These are phyloP conservation scores for Acleris laterana DNA, from an alignment of 2,888 invertebrate species.

Conservation along the genomic window DNA sequence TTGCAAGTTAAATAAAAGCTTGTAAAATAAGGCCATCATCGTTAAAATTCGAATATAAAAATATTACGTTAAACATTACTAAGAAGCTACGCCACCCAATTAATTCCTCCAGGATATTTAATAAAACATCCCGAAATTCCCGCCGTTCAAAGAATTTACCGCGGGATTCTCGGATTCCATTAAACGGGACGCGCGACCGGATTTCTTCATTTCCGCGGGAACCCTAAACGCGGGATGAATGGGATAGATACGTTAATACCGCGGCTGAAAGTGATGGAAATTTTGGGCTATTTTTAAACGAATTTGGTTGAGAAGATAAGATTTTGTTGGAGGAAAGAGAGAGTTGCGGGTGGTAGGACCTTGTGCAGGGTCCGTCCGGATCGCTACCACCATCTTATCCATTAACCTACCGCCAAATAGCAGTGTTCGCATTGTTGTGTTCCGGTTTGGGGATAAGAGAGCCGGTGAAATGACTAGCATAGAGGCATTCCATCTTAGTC, in stretches of 20 bases:
- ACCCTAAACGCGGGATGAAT: constrained; percentile 31
- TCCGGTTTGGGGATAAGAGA: too few relatives aligned
- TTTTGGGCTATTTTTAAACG: background rate
- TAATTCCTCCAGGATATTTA: constrained; percentile 31
- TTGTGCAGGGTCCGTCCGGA: too few relatives aligned
- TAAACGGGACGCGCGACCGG: constrained; percentile 43
- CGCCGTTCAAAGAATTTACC: constrained; percentile 33
- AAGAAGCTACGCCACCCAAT: constrained; percentile 19
- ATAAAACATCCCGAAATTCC: constrained; percentile 24
- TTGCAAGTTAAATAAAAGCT: too few relatives aligned
- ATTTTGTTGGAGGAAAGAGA: too few relatives aligned
- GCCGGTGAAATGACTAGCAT: too few relatives aligned
- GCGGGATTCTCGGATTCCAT: constrained; percentile 42
- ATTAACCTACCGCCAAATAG: too few relatives aligned
- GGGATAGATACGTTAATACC: constrained; percentile 23
- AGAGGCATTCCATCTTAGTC: too few relatives aligned
- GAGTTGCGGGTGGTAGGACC: too few relatives aligned
- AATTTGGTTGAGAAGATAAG: too few relatives aligned
- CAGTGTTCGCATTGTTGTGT: too few relatives aligned
- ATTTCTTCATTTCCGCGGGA: constrained; percentile 47
- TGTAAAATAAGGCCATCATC: too few relatives aligned
- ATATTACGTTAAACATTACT: background rate
- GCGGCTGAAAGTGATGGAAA: constrained; percentile 1
- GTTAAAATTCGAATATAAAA: background rate
- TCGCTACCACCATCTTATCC: too few relatives aligned